These are phyloP conservation scores for Bradypodion ventrale DNA, from an alignment of 2,797 vertebrate species.

Conservation along the genomic window DNA sequence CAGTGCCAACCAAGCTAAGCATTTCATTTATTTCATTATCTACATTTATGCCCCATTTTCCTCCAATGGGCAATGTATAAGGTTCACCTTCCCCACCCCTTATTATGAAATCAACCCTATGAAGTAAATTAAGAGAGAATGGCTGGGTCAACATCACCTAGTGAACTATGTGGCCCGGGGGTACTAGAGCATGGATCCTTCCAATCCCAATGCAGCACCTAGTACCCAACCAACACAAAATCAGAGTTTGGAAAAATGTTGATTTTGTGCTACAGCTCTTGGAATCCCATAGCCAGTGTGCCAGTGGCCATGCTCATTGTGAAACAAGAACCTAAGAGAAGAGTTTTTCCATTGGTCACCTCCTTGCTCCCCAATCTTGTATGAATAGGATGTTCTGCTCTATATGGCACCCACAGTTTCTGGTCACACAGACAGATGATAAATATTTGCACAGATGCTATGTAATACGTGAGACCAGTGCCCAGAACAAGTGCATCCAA, in stretches of 20 bases:
- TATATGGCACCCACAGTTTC: neutral
- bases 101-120: neutral
- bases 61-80: neutral
- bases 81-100: neutral
- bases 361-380: neutral
- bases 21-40: slow-evolving; percentile 16
- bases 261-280: too few species aligned
- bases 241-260: neutral
- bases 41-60: neutral
- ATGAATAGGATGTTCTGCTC: too few species aligned
- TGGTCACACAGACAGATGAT: neutral
- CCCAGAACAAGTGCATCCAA: neutral
- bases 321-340: neutral
- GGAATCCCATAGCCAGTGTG: too few species aligned
- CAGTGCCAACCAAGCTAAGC: slow-evolving; percentile 21
- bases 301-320: neutral
- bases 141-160: neutral
- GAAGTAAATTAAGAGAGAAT: neutral
- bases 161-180: neutral
- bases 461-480: neutral
- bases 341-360: neutral
- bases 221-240: neutral
- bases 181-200: neutral
- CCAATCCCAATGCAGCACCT: neutral
- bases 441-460: neutral